A percentile compares a stretch with the other conserved stretches of the same genome.
phyloP scores from a whole-genome alignment of 2,113 vertebrate genomes.

The Zosterops japonicus region DNA sequence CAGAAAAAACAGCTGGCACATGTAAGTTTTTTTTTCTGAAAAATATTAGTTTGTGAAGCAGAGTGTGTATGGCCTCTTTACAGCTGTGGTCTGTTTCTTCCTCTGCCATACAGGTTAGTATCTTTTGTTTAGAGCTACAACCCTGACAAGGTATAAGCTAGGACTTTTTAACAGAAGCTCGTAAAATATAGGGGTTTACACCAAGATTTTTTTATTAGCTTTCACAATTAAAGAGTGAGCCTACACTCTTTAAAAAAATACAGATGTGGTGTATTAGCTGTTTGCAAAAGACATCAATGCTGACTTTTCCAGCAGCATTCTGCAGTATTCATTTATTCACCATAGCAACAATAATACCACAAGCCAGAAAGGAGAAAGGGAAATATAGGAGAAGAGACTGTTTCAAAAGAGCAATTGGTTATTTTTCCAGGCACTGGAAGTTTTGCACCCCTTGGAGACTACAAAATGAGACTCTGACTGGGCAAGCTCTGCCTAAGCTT shows the following conservation, averaged over 20 bases:
- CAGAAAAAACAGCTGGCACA: background rate
- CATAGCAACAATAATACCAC: conserved; percentile 79
- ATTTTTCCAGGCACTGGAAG: conserved; percentile 60
- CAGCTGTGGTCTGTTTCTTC: background rate
- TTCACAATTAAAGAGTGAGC: conserved; percentile 27
- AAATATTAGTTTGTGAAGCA: background rate
- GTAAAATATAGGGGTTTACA: background rate
- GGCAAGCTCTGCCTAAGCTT: conserved; percentile 40
- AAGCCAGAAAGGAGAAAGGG: conserved; percentile 24
- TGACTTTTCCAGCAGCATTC: conserved; percentile 66
- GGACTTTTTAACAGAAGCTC: background rate
- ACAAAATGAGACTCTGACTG: conserved; percentile 19
- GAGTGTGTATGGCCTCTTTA: background rate
- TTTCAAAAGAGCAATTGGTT: conserved; percentile 56
- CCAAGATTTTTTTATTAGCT: conserved; percentile 16
- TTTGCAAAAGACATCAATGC: conserved; percentile 65
- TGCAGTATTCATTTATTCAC: conserved; percentile 72
- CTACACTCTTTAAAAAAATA: conserved; percentile 10
- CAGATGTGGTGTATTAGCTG: conserved; percentile 16
- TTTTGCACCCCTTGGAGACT: conserved; percentile 36
- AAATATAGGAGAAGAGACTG: background rate
- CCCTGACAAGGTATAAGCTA: background rate
- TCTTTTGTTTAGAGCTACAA: background rate
- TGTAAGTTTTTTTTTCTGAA: background rate
- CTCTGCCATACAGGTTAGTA: background rate